Evolutionary conservation across 2,797 vertebrate genomes (phyloP), one percentile per base, ranked within the genome.

Genomic region (Enteromius viviparus): DNA sequence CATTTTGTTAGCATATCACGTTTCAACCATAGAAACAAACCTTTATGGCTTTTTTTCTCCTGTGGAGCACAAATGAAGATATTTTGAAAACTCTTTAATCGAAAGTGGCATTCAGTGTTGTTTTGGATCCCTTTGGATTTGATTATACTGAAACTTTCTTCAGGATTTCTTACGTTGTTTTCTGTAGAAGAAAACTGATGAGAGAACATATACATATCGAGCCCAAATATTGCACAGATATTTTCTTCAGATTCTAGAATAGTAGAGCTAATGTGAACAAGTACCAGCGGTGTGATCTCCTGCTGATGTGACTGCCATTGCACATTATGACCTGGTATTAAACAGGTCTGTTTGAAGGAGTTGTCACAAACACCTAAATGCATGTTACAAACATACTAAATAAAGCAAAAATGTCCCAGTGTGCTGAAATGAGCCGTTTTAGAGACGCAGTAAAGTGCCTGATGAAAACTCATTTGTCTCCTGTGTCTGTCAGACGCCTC

Each of bases 391-490:
- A 86, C 68, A 77, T 87, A 62, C 75, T 53, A 84, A 71, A 47
- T 69, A 83, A 87, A 78, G 74, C 79, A 84, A 83, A 86, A 76
- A 58, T 71, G 68, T 80, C 90, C 88, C 55, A 77, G 78, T 26
- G 86, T 88, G 86, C 74, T 87, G 86, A 88, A 90, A 92, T 88
- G 76, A 80, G 21, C 90, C 90, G 45, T 90, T 90, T 91, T 89
- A 89, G 87, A 88, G 87, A 86, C 75, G 89, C 74, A 83, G 85
- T 90, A 89, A 90, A 90, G 86, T 74, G 34, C 55, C 58, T 85
- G 80, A 85, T 90, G 88, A 91, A 91, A 87, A 87, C 81, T 84
- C 64, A 85, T 91, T 91, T 91, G 82, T 92, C 91, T 91, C 85
- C 74, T 65, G 69, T 51, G 53, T 87, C 80, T 86, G 72, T 72